Evolutionary conservation across 2,888 invertebrate genomes (phyloP), one percentile per base, ranked within the genome.

Genomic region (Perdita meconis): DNA sequence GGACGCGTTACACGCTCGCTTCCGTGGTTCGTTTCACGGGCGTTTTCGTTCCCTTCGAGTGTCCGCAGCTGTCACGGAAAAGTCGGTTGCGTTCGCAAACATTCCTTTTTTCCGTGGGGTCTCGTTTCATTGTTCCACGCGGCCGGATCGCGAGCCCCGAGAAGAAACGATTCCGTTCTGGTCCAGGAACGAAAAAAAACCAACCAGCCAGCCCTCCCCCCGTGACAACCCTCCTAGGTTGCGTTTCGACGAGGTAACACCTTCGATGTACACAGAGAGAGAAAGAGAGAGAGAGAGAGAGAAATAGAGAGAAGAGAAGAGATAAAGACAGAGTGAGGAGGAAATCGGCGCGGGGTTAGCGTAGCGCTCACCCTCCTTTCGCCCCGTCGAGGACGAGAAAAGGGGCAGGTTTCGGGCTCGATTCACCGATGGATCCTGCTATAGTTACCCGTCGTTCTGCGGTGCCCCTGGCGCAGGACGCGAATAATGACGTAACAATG

Each of bases 401-500:
- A 38, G 70, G 83, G 85, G 78, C 78, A 76, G 87, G 77, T 85
- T n/a, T n/a, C 83, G 70, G 81, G 26, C 69, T 85, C 78, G 87
- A 81, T 83, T 86, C 79, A 57, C 40, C 34, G 16, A 70, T 57
- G 78, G 65, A 81, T 82, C 86, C 87, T 40, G 74, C 76, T 76
- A 69, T 78, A 70, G 80, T 78, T 80, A 70, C 79, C 73, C 78
- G 67, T 42, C 81, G 83, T 77, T 65, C 65, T 65, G 67, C 75
- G 80, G 73, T 69, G 69, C 81, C 77, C 74, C 66, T 72, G 57
- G 65, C 68, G 57, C 73, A 59, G 80, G 82, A 88, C 86, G 85
- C 89, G 90, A 92, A 91, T 92, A 92, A 92, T 91, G 90, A 92
- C 88, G 90, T 88, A 92, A 92, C 92, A 92, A 92, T 92, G 90